These are phyloP conservation scores for Agrilus biguttatus DNA, from an alignment of 2,888 invertebrate genomes.

Conservation along the genomic window DNA sequence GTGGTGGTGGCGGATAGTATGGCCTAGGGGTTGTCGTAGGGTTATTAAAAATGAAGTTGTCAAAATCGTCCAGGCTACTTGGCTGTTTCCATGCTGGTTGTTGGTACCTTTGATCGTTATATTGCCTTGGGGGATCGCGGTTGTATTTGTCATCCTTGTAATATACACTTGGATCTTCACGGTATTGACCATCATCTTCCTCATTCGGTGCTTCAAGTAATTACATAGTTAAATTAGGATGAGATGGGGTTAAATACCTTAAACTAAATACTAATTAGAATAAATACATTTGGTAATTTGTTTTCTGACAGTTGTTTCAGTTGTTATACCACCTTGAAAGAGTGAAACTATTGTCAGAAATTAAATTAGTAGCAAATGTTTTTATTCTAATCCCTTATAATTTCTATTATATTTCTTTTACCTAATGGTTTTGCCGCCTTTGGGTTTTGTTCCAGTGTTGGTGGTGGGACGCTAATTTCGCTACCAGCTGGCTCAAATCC, in stretches of 20 bases:
- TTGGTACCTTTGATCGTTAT: constrained; percentile 13
- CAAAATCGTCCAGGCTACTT: constrained; percentile 9
- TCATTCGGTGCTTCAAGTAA: constrained; percentile 36
- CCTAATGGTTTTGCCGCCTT: constrained; percentile 24
- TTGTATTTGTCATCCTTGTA: constrained; percentile 44
- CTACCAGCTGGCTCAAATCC: constrained; percentile 71
- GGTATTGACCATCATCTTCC: constrained; percentile 74
- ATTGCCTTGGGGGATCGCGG: constrained; percentile 23
- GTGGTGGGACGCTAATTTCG: constrained; percentile 71
- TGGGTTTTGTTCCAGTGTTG: constrained; percentile 43
- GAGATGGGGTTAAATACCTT: background rate
- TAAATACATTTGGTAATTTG: no score
- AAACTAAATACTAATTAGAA: no score
- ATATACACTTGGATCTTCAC: constrained; percentile 70
- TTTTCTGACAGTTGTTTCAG: no score
- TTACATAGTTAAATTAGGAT: background rate
- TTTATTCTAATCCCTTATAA: no score
- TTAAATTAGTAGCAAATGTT: no score
- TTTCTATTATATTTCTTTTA: background rate
- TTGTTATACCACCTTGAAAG: no score
- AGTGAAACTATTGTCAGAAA: no score
- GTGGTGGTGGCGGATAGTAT: constrained; percentile 11
- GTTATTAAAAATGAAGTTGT: constrained; percentile 12
- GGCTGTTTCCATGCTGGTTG: constrained; percentile 12
- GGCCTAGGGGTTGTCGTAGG: constrained; percentile 14